A percentile compares a stretch with the other conserved stretches of the same genome.
These are phyloP conservation scores for Pristiophorus japonicus DNA, from an alignment of 2,113 vertebrate genomes.

Conservation along the genomic window DNA sequence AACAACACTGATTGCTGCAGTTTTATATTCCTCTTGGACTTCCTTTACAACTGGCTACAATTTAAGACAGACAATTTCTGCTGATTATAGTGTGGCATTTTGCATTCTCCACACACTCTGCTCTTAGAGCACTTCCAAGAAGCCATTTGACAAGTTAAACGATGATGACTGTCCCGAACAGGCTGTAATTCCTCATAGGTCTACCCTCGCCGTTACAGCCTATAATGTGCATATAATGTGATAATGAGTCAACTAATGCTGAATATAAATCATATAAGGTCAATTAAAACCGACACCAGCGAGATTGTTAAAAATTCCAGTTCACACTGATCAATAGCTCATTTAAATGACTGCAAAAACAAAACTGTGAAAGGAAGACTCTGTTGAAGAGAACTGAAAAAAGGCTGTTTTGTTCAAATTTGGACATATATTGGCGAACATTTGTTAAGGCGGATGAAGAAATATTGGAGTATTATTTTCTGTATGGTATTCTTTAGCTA, in stretches of 20 bases:
- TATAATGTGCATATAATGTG: not conserved
- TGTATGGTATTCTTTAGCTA: not conserved
- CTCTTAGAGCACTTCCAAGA: not conserved
- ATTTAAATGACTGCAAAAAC: not conserved
- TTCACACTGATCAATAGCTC: not conserved
- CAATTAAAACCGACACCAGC: not conserved
- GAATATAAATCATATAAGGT: not conserved
- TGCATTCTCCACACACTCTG: not conserved
- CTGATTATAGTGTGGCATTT: not conserved
- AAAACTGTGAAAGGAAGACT: not conserved
- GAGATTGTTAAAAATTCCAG: not conserved
- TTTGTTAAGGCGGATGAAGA: not conserved
- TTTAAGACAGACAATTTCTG: not conserved
- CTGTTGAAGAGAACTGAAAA: not conserved
- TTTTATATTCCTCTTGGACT: not conserved
- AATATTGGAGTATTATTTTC: not conserved
- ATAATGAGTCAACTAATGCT: not conserved
- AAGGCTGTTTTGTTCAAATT: not conserved
- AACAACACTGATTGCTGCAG: not conserved
- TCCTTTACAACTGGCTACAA: not conserved
- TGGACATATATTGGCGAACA: not conserved
- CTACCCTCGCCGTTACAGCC: not conserved
- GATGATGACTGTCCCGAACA: not conserved
- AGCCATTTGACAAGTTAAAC: constrained; percentile 3
- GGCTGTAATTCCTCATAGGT: not conserved